Base-by-base conservation (phyloP, 2,888 invertebrate species). In the Morpho helenor region DNA sequence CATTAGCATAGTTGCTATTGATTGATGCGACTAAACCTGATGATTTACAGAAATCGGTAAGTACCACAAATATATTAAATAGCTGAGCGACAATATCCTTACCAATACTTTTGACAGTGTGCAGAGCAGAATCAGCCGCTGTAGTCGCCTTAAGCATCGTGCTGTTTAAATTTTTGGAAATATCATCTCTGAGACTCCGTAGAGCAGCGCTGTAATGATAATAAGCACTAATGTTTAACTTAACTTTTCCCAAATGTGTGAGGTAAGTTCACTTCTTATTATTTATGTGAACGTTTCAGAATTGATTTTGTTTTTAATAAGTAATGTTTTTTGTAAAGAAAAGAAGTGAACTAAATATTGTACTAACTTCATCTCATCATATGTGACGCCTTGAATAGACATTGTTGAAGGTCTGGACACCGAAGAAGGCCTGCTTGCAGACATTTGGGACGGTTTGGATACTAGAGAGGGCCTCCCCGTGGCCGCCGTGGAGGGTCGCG, bases 321-420 rank as follows among this genome's bases (percentile, higher is more conserved):
- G 42, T 43, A 43, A 5, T 43, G 42, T 0, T 8, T 9, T 9
- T 43, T 9, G 9, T 43, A 9, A 3, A 7, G 3, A 9, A 9
- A 9, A 8, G 42, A 42, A 43, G 42, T 9, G 42, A 9, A 43
- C 9, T 43, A 3, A 42, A n/a, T 42, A 52, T 42, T 39, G 10
- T 42, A 60, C 63, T 66, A 47, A 81, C 81, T 74, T 70, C 72
- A 81, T 67, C 59, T 81, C 76, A 0, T 63, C 62, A 7, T 69
- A 72, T 3, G 76, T 72, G 42, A 79, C 45, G 9, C 10, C 45
- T 45, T 45, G 45, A 10, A 48, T 44, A 8, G 56, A 56, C 9
- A 59, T 23, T 8, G 8, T 45, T 7, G 59, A 56, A 40, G 23
- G 43, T 16, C 7, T 10, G 41, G 8, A 22, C n/a, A 8, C 22